Percentiles rank a stretch among this genome's conserved stretches.
Conservation (phyloP, 2,113 vertebrate genomes). For the Prietella phreatophila region DNA sequence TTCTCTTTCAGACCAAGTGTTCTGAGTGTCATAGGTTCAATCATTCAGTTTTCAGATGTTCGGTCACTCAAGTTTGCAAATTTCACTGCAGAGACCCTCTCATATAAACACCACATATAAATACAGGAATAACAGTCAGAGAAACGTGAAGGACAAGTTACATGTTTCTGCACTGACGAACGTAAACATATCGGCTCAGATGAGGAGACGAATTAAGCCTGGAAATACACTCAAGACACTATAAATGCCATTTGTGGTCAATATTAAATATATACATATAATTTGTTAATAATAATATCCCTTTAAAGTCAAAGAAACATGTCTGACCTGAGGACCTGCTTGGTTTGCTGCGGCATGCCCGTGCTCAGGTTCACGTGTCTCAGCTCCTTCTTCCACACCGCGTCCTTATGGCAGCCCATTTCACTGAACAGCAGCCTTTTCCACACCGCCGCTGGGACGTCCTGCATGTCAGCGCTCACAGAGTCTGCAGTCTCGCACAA, state of each 20-base stretch:
- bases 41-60: not conserved
- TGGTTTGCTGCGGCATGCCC: constrained; percentile 76
- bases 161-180: no score
- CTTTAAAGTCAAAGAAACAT: not conserved
- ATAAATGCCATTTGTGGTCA: no score
- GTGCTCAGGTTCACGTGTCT: constrained; percentile 71
- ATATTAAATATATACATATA: no score
- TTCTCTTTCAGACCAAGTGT: not conserved
- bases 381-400: constrained; percentile 67
- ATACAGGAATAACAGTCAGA: no score
- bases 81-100: no score
- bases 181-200: no score
- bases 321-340: constrained; percentile 72
- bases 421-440: constrained; percentile 78
- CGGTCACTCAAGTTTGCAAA: no score
- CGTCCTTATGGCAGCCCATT: constrained; percentile 63
- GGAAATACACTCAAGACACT: no score
- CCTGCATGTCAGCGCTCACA: constrained; percentile 48
- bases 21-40: not conserved
- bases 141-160: no score
- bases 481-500: constrained; percentile 48
- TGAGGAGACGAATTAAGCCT: no score
- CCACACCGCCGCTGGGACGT: constrained; percentile 75
- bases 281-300: no score
- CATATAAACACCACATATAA: no score